Conservation (phyloP, 2,113 vertebrate genomes). For the Larimichthys polyactis region DNA sequence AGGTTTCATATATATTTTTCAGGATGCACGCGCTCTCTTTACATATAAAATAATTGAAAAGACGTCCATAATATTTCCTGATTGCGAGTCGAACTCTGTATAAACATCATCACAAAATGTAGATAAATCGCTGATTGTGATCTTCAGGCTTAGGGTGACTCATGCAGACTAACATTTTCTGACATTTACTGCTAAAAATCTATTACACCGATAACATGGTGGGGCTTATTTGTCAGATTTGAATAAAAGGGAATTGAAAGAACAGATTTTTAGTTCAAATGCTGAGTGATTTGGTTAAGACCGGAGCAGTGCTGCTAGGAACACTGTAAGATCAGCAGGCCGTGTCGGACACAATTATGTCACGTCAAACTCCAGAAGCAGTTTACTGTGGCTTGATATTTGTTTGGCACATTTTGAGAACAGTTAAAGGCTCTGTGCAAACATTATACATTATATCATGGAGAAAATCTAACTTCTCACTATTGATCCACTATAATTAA, state of each 20-base stretch:
- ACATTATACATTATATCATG: neutral
- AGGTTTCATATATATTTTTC: neutral
- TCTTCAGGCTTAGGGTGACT: neutral
- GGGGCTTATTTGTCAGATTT: neutral
- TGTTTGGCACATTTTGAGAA: neutral
- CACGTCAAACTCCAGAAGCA: neutral
- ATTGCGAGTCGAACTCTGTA: conserved; percentile 9
- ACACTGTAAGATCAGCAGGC: neutral
- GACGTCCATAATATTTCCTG: neutral
- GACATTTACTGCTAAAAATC: conserved; percentile 28
- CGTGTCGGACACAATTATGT: neutral
- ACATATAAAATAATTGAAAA: conserved; percentile 11
- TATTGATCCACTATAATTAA: no score
- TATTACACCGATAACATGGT: neutral
- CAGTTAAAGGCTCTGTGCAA: no score
- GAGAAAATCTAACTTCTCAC: neutral
- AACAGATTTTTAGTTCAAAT: neutral
- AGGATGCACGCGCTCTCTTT: neutral
- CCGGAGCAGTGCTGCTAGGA: neutral
- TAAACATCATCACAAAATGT: neutral
- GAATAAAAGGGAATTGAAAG: neutral
- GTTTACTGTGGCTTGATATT: neutral
- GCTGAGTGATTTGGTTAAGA: neutral
- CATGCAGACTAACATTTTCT: conserved; percentile 17
- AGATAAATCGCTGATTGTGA: conserved; percentile 5